Evolutionary conservation across 2,113 vertebrate genomes (phyloP).

Genomic region (Pelmatolapia mariae): DNA sequence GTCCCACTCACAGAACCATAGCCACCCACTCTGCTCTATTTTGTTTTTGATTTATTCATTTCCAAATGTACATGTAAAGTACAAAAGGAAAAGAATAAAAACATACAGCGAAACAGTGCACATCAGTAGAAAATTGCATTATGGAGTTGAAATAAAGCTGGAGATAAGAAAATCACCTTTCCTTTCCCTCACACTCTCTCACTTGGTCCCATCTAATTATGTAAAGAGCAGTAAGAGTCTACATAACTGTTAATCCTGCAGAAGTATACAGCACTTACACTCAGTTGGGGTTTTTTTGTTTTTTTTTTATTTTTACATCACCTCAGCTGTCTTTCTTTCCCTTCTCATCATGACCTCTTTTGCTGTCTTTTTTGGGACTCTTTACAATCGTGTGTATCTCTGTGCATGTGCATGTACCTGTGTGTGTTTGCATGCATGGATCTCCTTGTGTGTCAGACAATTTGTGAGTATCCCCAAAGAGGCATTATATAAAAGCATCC

Average conservation of each 20-base stretch:
- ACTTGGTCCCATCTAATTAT: not conserved
- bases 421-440: not conserved
- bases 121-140: not conserved
- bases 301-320: not conserved
- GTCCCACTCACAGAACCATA: not conserved
- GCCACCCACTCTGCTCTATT: not conserved
- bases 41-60: not conserved
- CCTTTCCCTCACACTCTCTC: not conserved
- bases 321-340: not conserved
- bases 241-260: not conserved
- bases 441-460: not conserved
- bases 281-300: fast-evolving
- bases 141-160: not conserved
- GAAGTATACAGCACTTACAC: not conserved
- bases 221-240: not conserved
- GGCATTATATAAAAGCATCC: conserved; percentile 40
- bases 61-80: not conserved
- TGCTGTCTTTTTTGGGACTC: not conserved
- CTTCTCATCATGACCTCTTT: not conserved
- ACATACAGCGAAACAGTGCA: not conserved
- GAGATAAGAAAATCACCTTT: not conserved
- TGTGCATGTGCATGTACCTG: not conserved
- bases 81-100: not conserved
- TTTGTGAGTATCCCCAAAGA: conserved; percentile 27
- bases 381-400: not conserved